phyloP scores from a whole-genome alignment of 1,140 invertebrate genomes.

The Ceratitis capitata region DNA sequence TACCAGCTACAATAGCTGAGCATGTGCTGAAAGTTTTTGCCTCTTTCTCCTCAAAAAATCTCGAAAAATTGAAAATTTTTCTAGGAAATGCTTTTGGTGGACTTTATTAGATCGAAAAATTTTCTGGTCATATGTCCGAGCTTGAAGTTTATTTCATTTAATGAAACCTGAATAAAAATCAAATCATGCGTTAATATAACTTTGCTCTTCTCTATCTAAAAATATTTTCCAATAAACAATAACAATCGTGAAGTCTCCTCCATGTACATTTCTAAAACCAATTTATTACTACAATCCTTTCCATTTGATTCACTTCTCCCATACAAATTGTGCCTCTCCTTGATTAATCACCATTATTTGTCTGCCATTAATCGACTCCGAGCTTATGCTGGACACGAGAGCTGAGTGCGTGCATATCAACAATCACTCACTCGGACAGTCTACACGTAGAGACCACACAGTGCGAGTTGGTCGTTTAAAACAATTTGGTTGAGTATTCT shows the following conservation, averaged over 20 bases:
- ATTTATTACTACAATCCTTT: background rate
- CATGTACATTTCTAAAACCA: background rate
- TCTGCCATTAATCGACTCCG: constrained; percentile 10
- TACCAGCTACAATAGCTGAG: no score
- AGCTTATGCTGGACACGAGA: background rate
- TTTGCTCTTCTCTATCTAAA: no score
- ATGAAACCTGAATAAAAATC: no score
- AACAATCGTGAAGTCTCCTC: background rate
- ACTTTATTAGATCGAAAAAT: no score
- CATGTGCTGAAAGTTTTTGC: no score
- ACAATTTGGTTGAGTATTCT: constrained; percentile 33
- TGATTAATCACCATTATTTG: constrained; percentile 28
- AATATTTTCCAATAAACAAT: background rate
- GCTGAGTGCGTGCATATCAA: background rate
- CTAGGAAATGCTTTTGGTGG: no score
- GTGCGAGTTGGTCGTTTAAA: background rate
- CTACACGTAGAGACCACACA: background rate
- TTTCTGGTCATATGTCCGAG: no score
- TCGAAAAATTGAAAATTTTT: no score
- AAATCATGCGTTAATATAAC: no score
- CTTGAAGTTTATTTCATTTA: no score
- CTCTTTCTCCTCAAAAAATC: no score
- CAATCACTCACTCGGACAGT: background rate
- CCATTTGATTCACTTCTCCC: background rate
- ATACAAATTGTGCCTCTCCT: background rate